phyloP scores from a whole-genome alignment of 2,113 vertebrate genomes.

The Takifugu bimaculatus region DNA sequence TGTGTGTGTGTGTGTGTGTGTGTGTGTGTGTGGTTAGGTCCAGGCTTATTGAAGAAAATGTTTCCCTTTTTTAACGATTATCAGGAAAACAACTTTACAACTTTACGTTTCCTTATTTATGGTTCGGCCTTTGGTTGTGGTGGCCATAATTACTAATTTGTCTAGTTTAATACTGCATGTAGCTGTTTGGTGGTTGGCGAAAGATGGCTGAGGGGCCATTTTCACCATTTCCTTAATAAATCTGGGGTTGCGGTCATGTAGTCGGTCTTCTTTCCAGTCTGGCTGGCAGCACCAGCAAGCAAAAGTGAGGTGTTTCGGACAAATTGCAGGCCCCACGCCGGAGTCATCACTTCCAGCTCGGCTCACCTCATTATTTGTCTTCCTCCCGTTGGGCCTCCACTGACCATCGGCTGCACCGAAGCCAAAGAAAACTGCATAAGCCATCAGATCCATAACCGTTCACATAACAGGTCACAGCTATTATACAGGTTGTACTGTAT shows the following conservation, averaged over 20 bases:
- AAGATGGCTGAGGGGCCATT: neutral
- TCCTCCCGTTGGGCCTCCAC: constrained; percentile 30
- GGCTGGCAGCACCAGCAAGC: constrained; percentile 43
- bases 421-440: constrained; percentile 47
- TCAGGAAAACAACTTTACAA: constrained; percentile 5
- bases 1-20: too few species aligned
- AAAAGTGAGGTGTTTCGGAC: constrained; percentile 56
- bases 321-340: constrained; percentile 41
- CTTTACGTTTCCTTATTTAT: constrained; percentile 9
- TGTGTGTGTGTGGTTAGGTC: neutral
- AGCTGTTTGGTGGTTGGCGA: constrained; percentile 7
- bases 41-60: constrained; percentile 12
- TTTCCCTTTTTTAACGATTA: constrained; percentile 15
- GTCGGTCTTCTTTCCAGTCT: constrained; percentile 32
- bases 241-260: constrained; percentile 37
- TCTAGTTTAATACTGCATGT: constrained; percentile 2
- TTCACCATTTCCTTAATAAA: constrained; percentile 23
- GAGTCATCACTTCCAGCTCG: constrained; percentile 56
- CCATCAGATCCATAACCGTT: constrained; percentile 5
- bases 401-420: constrained; percentile 38
- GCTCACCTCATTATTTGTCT: constrained; percentile 56
- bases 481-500: constrained; percentile 1
- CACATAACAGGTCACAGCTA: constrained; percentile 32
- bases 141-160: constrained; percentile 2
- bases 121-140: constrained; percentile 8